These are phyloP conservation scores for Operophtera brumata DNA, from an alignment of 2,888 invertebrate species.

Conservation along the genomic window DNA sequence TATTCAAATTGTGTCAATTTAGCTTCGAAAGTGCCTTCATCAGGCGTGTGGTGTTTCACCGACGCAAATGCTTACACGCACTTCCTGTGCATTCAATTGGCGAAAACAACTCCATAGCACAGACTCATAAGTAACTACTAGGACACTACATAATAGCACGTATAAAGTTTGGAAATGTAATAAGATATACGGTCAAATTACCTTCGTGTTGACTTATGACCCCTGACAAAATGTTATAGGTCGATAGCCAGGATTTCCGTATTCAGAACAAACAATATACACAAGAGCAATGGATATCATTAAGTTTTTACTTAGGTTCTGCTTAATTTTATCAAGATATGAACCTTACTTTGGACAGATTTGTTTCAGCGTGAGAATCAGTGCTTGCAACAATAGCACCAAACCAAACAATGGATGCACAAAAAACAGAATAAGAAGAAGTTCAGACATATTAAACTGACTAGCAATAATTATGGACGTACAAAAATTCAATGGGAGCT, in stretches of 20 bases:
- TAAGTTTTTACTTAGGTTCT: not conserved
- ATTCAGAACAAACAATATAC: slow-evolving; percentile 10
- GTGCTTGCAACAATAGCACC: slow-evolving; percentile 6
- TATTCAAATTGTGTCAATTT: slow-evolving; percentile 43
- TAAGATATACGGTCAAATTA: slow-evolving; percentile 28
- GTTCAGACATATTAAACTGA: slow-evolving; percentile 5
- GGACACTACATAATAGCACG: slow-evolving; percentile 6
- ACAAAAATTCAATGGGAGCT: slow-evolving; percentile 12
- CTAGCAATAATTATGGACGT: slow-evolving; percentile 10
- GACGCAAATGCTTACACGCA: slow-evolving; percentile 70
- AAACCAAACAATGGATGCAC: slow-evolving; percentile 9
- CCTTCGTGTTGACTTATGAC: slow-evolving; percentile 50
- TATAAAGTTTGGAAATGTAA: slow-evolving; percentile 3
- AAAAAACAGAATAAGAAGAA: slow-evolving; percentile 6
- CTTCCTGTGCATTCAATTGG: slow-evolving; percentile 66
- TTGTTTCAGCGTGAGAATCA: slow-evolving; percentile 11
- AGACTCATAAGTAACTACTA: slow-evolving; percentile 17
- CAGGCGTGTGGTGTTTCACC: slow-evolving; percentile 48
- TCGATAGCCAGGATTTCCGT: slow-evolving; percentile 37
- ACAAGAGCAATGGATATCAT: slow-evolving; percentile 1
- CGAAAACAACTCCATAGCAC: slow-evolving; percentile 45
- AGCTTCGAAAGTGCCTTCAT: slow-evolving; percentile 46
- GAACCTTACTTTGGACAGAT: not conserved
- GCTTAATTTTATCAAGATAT: not conserved
- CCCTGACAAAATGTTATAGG: slow-evolving; percentile 60